Evolutionary conservation across 2,113 vertebrate genomes (phyloP).

Genomic region (Hemiprocne comata): DNA sequence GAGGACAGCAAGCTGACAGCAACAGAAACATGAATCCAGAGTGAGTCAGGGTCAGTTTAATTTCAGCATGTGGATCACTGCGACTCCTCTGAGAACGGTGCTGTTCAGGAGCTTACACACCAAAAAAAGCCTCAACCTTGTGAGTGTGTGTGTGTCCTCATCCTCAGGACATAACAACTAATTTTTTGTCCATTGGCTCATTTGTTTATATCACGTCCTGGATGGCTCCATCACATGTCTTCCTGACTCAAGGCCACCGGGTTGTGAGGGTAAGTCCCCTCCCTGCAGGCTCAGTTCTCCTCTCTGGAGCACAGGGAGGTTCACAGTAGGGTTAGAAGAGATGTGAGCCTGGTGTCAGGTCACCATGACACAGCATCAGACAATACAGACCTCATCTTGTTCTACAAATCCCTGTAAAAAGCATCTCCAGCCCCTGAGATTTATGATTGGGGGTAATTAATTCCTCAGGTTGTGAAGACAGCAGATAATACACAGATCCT

Average conservation of each 20-base stretch:
- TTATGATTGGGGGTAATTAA: background rate
- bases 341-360: background rate
- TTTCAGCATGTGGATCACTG: background rate
- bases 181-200: background rate
- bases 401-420: background rate
- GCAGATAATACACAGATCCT: background rate
- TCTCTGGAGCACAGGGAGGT: background rate
- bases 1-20: constrained; percentile 27
- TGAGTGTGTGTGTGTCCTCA: background rate
- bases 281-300: background rate
- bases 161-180: background rate
- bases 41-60: constrained; percentile 10
- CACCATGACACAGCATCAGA: background rate
- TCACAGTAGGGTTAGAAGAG: background rate
- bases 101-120: background rate
- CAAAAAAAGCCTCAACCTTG: background rate
- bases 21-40: constrained; percentile 8
- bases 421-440: background rate
- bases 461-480: background rate
- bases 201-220: constrained; percentile 12
- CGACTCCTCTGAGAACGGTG: background rate
- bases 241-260: background rate
- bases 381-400: background rate
- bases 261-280: background rate
- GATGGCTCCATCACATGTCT: background rate